Evolutionary conservation across 2,113 vertebrate species (phyloP).

Genomic region (Ceyx melanurus): DNA sequence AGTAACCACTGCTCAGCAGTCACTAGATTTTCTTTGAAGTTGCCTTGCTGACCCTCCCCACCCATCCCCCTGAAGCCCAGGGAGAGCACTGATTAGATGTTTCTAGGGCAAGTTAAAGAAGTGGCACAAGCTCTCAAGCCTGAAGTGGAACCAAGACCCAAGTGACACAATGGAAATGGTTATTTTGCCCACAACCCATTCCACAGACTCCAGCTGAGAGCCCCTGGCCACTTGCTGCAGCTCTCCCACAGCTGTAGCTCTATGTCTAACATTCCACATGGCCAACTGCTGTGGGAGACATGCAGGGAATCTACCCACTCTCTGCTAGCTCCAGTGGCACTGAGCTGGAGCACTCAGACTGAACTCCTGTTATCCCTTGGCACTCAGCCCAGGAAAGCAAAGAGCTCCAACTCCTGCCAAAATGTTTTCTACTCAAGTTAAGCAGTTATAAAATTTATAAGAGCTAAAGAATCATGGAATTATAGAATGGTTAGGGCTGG

Average conservation of each 20-base stretch:
- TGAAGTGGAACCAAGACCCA: neutral
- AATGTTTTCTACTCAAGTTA: neutral
- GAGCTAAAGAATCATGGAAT: neutral
- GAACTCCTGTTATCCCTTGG: neutral
- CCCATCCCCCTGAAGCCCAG: neutral
- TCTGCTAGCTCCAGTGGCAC: neutral
- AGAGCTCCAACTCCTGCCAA: neutral
- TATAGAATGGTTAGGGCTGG: too few species aligned
- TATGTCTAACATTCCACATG: rapidly evolving
- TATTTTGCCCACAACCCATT: neutral
- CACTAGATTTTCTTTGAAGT: neutral
- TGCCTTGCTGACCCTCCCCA: neutral
- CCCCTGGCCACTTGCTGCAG: neutral
- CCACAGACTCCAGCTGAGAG: neutral
- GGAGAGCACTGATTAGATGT: rapidly evolving
- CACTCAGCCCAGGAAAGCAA: neutral
- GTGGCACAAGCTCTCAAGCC: neutral
- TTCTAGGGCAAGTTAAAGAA: neutral
- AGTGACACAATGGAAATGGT: neutral
- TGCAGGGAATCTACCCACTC: neutral
- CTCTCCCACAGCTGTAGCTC: neutral
- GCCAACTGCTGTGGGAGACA: neutral
- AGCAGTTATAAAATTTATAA: neutral
- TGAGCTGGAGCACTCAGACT: neutral
- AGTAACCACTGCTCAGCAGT: neutral